Percentiles rank a stretch among this genome's conserved stretches.
These are phyloP conservation scores for Pelobates cultripes DNA, from an alignment of 2,797 vertebrate genomes.

Conservation along the genomic window DNA sequence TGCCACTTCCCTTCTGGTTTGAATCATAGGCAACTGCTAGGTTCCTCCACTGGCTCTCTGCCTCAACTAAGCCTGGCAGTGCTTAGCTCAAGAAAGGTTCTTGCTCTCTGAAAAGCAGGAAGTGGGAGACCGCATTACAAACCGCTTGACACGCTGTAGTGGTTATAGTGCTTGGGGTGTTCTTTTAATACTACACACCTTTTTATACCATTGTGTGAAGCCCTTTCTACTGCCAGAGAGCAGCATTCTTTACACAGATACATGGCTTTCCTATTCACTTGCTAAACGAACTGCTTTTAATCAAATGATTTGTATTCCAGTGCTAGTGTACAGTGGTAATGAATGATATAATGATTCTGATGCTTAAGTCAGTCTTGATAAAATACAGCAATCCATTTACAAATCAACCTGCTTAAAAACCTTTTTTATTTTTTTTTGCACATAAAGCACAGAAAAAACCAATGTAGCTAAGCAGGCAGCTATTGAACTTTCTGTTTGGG, in stretches of 20 bases:
- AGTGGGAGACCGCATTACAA: too few relatives aligned
- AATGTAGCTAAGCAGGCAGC: slow-evolving; percentile 11
- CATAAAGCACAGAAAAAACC: background rate
- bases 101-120: too few relatives aligned
- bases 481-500: slow-evolving; percentile 6
- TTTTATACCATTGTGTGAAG: too few relatives aligned
- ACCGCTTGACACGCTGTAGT: too few relatives aligned
- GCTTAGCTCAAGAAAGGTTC: too few relatives aligned
- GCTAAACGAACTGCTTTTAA: slow-evolving; percentile 4
- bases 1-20: too few relatives aligned
- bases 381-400: slow-evolving; percentile 28
- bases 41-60: too few relatives aligned
- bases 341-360: slow-evolving; percentile 29
- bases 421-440: background rate
- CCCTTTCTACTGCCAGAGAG: too few relatives aligned
- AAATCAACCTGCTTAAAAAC: slow-evolving; percentile 29
- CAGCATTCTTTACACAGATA: background rate
- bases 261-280: background rate
- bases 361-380: slow-evolving; percentile 24
- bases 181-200: too few relatives aligned
- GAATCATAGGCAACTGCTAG: too few relatives aligned
- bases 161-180: too few relatives aligned
- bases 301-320: slow-evolving; percentile 30
- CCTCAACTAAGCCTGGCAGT: too few relatives aligned
- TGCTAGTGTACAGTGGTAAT: background rate